phyloP scores from a whole-genome alignment of 2,797 vertebrate genomes.

The Cyprinella venusta region DNA sequence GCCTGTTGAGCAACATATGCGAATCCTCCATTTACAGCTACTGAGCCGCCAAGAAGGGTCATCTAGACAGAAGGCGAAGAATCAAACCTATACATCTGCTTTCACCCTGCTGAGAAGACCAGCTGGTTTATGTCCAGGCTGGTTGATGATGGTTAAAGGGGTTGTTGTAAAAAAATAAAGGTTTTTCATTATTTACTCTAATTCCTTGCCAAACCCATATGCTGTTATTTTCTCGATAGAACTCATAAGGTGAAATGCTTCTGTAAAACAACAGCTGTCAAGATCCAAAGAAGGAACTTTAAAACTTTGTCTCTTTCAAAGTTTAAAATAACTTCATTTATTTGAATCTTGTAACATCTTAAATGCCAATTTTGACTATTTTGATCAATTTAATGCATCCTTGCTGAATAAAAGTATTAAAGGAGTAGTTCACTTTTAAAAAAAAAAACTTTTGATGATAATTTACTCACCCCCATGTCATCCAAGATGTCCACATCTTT shows the following conservation, averaged over 20 bases:
- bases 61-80: conserved; percentile 71
- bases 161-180: not conserved
- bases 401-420: too few species aligned
- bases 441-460: too few species aligned
- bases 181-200: conserved; percentile 11
- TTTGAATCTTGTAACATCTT: not conserved
- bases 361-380: not conserved
- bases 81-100: conserved; percentile 13
- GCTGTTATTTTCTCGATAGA: conserved; percentile 13
- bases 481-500: too few species aligned
- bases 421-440: too few species aligned
- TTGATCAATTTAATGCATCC: not conserved
- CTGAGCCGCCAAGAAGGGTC: conserved; percentile 80
- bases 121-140: conserved; percentile 13
- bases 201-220: conserved; percentile 1
- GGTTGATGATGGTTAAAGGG: not conserved
- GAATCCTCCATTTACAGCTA: conserved; percentile 76
- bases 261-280: conserved; percentile 3
- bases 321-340: not conserved
- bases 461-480: too few species aligned
- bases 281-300: too few species aligned
- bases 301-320: not conserved
- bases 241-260: not conserved
- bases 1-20: conserved; percentile 84
- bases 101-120: conserved; percentile 17